These are phyloP conservation scores for Hormaphis cornu DNA, from an alignment of 1,140 invertebrate genomes.

Conservation along the genomic window DNA sequence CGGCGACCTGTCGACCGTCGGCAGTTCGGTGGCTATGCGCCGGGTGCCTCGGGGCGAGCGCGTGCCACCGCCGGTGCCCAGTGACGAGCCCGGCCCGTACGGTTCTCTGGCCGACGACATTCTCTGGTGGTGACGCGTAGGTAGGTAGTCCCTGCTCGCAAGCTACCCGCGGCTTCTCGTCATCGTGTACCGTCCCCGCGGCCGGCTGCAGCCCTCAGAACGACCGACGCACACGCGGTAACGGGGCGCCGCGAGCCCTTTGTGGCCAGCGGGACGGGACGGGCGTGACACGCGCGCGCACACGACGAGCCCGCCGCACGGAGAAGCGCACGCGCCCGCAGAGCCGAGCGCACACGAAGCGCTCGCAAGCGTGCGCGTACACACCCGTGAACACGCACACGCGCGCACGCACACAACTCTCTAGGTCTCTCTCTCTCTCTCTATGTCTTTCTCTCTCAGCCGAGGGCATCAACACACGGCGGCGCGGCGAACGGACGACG, in stretches of 20 bases:
- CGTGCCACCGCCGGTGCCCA: constrained; percentile 46
- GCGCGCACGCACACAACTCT: too few species aligned
- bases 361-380: too few species aligned
- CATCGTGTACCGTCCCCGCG: background rate
- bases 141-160: background rate
- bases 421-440: too few species aligned
- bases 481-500: constrained; percentile 5
- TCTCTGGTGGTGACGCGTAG: background rate
- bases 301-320: background rate
- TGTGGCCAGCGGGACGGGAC: too few species aligned
- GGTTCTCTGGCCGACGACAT: constrained; percentile 50
- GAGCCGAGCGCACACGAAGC: too few species aligned
- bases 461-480: too few species aligned
- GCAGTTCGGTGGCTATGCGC: constrained; percentile 54
- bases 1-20: constrained; percentile 75
- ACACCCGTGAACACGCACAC: too few species aligned
- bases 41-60: constrained; percentile 54
- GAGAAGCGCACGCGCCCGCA: background rate
- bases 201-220: too few species aligned
- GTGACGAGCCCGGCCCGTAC: constrained; percentile 52
- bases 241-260: background rate
- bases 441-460: too few species aligned
- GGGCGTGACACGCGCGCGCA: background rate
- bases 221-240: background rate
- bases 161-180: background rate